phyloP scores from a whole-genome alignment of 2,888 invertebrate genomes.

The Eristalinus aeneus region DNA sequence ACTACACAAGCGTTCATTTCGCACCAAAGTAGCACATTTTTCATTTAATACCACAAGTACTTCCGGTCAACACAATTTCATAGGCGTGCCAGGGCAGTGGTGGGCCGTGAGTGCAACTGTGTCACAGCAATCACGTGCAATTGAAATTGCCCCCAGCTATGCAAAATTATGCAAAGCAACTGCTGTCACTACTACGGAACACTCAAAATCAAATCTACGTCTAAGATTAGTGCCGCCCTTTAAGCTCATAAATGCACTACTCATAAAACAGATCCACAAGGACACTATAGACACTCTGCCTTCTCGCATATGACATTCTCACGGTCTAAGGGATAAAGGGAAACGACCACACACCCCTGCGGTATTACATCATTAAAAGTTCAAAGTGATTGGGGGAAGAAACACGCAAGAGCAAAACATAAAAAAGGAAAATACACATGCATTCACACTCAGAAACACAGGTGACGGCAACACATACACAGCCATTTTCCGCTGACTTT shows the following conservation, averaged over 20 bases:
- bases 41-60: too few relatives aligned
- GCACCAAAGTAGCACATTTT: too few relatives aligned
- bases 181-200: background rate
- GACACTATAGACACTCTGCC: background rate
- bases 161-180: background rate
- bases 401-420: slow-evolving; percentile 14
- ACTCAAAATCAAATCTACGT: background rate
- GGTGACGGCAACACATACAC: background rate
- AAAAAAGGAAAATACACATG: background rate
- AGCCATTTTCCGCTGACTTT: slow-evolving; percentile 52
- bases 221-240: background rate
- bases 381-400: slow-evolving; percentile 22
- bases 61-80: background rate
- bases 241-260: background rate
- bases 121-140: background rate
- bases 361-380: slow-evolving; percentile 42
- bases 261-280: background rate
- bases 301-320: slow-evolving; percentile 24
- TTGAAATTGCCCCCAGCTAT: background rate
- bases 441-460: background rate
- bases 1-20: too few relatives aligned
- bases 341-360: slow-evolving; percentile 6
- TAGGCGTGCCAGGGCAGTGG: background rate
- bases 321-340: background rate
- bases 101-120: background rate